Conservation (phyloP, 2,888 invertebrate species). For the Mesoligia furuncula region DNA sequence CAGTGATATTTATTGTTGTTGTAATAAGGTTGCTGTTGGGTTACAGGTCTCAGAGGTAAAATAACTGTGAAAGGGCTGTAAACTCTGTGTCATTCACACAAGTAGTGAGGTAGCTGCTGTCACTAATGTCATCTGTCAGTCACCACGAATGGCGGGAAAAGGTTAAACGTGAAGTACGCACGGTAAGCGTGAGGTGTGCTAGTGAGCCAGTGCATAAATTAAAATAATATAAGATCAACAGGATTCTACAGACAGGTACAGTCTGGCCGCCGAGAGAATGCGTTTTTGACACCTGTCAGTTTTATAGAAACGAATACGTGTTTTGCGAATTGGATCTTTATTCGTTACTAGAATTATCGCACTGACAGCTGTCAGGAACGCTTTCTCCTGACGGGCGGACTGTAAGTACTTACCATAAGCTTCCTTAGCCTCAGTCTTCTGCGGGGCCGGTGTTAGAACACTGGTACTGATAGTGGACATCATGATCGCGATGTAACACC, state of each 20-base stretch:
- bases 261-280: background rate
- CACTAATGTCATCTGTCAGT: background rate
- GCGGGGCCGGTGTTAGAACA: constrained; percentile 83
- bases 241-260: background rate
- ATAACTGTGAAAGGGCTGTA: no score
- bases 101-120: background rate
- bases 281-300: background rate
- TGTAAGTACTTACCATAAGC: constrained; percentile 78
- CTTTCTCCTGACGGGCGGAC: background rate
- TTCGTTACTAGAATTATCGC: no score
- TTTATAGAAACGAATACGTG: background rate
- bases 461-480: constrained; percentile 86
- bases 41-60: no score
- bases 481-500: constrained; percentile 87
- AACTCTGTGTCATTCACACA: background rate
- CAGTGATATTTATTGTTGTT: no score
- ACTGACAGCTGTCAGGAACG: background rate
- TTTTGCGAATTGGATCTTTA: background rate
- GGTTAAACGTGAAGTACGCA: background rate
- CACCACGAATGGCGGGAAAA: background rate
- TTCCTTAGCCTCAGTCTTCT: constrained; percentile 85
- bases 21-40: no score
- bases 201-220: background rate
- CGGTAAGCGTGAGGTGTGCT: background rate
- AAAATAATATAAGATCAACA: background rate